Conservation (phyloP, 2,113 vertebrate genomes). For the Apodemus sylvaticus region DNA sequence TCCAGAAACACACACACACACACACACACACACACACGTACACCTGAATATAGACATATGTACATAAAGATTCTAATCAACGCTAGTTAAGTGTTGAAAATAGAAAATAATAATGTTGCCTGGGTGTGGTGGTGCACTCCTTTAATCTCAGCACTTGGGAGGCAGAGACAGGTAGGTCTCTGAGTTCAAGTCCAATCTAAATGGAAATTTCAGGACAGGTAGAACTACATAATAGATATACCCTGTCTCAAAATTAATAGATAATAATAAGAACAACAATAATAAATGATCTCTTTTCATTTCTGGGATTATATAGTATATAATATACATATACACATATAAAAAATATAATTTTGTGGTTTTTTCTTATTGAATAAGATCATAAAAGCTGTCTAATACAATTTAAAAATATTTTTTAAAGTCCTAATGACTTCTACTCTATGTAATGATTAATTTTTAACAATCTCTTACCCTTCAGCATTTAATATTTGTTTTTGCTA, state of each 20-base stretch:
- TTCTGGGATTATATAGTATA: too few species aligned
- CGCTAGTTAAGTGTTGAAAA: neutral
- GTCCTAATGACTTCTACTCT: too few species aligned
- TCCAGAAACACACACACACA: neutral
- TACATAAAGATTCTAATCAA: neutral
- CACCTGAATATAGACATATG: neutral
- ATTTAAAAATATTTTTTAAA: too few species aligned
- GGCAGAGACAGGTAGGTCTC: neutral
- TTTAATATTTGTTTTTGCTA: neutral
- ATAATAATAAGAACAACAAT: too few species aligned
- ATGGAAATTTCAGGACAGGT: neutral
- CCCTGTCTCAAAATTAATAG: neutral
- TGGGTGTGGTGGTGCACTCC: accelerated
- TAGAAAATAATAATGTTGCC: neutral
- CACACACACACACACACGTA: neutral
- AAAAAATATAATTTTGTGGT: too few species aligned
- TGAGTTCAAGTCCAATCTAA: neutral
- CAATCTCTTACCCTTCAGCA: neutral
- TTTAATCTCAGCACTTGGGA: neutral
- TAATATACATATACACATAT: too few species aligned
- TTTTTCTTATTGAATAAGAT: too few species aligned
- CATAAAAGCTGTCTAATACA: too few species aligned
- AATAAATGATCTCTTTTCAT: too few species aligned
- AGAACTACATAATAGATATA: neutral
- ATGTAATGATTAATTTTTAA: neutral